Percentiles rank a stretch among this genome's conserved stretches.
Evolutionary conservation across 2,888 invertebrate species (phyloP).

Genomic region (Scaptomyza parva): DNA sequence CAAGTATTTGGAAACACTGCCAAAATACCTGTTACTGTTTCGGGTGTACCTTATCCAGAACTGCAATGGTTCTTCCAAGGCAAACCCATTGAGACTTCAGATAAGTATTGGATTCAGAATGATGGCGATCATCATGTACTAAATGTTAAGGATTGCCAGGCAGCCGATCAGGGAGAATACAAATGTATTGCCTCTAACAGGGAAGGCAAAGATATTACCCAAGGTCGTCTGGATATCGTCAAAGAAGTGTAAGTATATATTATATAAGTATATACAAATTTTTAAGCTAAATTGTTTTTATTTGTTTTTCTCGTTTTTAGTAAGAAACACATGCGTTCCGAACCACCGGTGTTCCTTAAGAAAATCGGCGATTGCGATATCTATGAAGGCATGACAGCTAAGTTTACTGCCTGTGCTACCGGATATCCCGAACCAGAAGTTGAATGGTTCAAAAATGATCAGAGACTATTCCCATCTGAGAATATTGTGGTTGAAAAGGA

Average conservation of each 20-base stretch:
- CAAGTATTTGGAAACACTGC: conserved; percentile 92
- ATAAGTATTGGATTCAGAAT: conserved; percentile 90
- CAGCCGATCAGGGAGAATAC: conserved; percentile 90
- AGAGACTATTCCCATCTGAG: conserved; percentile 92
- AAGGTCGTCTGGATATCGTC: conserved; percentile 91
- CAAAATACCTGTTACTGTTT: conserved; percentile 92
- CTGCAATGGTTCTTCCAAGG: conserved; percentile 95
- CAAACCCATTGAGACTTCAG: conserved; percentile 88
- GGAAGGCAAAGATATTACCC: conserved; percentile 91
- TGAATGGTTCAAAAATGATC: conserved; percentile 93
- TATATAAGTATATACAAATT: too few species aligned
- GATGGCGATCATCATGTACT: conserved; percentile 93
- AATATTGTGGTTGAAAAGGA: conserved; percentile 93
- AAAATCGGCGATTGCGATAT: conserved; percentile 95
- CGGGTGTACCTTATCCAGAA: conserved; percentile 93
- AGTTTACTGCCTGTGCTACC: conserved; percentile 96
- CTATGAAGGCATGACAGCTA: conserved; percentile 94
- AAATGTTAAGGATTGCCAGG: conserved; percentile 89
- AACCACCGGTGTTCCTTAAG: conserved; percentile 95
- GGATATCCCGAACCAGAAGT: conserved; percentile 95
- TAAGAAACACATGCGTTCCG: conserved; percentile 90
- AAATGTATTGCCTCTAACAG: conserved; percentile 92
- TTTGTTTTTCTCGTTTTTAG: conserved; percentile 84
- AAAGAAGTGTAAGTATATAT: conserved; percentile 90
- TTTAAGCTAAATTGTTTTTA: too few species aligned